Conservation (phyloP, 2,113 vertebrate species). For the Proteles cristata region DNA sequence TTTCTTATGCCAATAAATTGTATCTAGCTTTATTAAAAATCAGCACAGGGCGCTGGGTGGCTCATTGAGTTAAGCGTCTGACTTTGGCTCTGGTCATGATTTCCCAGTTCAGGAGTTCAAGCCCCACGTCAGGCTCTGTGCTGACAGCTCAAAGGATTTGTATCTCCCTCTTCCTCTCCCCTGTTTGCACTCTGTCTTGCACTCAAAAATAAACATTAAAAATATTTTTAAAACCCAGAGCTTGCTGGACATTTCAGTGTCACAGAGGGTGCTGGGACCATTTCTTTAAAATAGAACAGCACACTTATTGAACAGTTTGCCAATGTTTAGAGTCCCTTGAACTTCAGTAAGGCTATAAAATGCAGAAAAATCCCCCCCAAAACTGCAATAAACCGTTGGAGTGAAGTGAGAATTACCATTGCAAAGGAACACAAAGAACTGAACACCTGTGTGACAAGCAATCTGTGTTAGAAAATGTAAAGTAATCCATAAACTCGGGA, state of each 20-base stretch:
- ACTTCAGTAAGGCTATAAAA: background rate
- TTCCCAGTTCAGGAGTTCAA: too few species aligned
- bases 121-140: too few species aligned
- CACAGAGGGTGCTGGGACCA: background rate
- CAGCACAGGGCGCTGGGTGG: background rate
- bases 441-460: background rate
- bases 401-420: background rate
- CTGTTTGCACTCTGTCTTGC: too few species aligned
- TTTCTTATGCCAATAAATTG: background rate
- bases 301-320: background rate
- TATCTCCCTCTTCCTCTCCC: too few species aligned
- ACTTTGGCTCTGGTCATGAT: too few species aligned
- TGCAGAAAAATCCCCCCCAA: background rate
- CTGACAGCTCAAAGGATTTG: too few species aligned
- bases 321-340: background rate
- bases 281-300: background rate
- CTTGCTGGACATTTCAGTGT: background rate
- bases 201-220: too few species aligned
- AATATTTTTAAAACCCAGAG: background rate
- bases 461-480: background rate
- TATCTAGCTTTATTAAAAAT: background rate
- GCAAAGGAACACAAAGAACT: constrained; percentile 3
- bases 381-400: background rate
- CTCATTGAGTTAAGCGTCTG: too few species aligned
- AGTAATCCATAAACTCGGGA: background rate